phyloP scores from a whole-genome alignment of 2,113 vertebrate species.

The Sminthopsis crassicaudata region DNA sequence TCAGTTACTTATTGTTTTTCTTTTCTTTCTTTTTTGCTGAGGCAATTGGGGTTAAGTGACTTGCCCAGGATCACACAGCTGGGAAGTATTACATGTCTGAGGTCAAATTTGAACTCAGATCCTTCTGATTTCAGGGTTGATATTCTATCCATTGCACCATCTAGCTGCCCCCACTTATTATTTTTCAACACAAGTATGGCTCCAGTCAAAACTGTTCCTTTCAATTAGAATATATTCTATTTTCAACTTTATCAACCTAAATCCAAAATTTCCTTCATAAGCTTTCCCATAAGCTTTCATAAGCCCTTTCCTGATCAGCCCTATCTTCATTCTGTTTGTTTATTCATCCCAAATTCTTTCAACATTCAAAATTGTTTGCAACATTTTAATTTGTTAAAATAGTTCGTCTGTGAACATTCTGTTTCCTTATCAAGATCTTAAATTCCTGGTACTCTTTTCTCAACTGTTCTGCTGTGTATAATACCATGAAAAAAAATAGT shows the following conservation, averaged over 20 bases:
- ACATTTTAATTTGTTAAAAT: not conserved
- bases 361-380: not conserved
- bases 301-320: not conserved
- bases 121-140: too few species aligned
- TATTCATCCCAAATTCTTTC: not conserved
- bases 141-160: too few species aligned
- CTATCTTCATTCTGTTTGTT: not conserved
- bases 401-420: not conserved
- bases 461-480: not conserved
- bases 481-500: not conserved
- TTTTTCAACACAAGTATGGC: not conserved
- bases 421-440: not conserved
- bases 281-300: not conserved
- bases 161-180: not conserved
- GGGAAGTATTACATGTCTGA: too few species aligned
- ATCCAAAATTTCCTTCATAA: not conserved
- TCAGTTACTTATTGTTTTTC: not conserved
- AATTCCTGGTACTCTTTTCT: not conserved
- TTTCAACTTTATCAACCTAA: not conserved
- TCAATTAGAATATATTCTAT: not conserved
- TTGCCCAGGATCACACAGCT: too few species aligned
- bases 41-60: too few species aligned
- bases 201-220: not conserved
- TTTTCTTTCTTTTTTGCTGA: too few species aligned
- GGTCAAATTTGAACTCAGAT: too few species aligned